Evolutionary conservation across 1,140 invertebrate genomes (phyloP).

Genomic region (Araneus ventricosus): DNA sequence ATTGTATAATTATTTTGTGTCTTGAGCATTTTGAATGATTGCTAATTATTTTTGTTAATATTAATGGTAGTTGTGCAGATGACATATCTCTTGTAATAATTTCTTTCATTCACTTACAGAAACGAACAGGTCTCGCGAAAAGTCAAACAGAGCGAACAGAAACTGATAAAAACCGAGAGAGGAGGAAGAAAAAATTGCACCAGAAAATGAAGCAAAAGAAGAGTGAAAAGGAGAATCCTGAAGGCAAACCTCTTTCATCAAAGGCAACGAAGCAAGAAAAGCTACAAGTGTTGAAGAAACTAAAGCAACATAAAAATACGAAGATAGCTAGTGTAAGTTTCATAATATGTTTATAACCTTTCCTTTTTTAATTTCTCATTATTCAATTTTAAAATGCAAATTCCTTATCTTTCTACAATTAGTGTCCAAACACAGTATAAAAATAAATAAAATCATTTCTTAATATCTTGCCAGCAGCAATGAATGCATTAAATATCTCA

Average conservation of each 20-base stretch:
- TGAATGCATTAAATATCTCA: too few relatives aligned
- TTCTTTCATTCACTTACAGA: slow-evolving; percentile 76
- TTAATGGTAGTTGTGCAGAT: too few relatives aligned
- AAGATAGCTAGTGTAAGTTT: slow-evolving; percentile 80
- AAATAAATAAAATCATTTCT: too few relatives aligned
- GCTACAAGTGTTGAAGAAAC: slow-evolving; percentile 82
- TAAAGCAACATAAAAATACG: slow-evolving; percentile 85
- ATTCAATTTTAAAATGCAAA: too few relatives aligned
- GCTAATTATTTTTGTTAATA: too few relatives aligned
- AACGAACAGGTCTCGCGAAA: slow-evolving; percentile 88
- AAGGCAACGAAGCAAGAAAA: slow-evolving; percentile 83
- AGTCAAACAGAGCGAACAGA: slow-evolving; percentile 89
- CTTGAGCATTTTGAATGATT: too few relatives aligned
- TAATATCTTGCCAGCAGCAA: too few relatives aligned
- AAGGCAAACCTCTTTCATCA: slow-evolving; percentile 74
- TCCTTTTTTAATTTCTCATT: too few relatives aligned
- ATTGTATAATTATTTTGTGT: too few relatives aligned
- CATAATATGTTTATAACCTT: too few relatives aligned
- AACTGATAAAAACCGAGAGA: slow-evolving; percentile 94
- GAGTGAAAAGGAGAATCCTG: slow-evolving; percentile 50
- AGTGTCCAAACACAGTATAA: too few relatives aligned
- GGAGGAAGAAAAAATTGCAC: slow-evolving; percentile 91
- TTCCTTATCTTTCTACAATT: too few relatives aligned
- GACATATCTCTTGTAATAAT: not conserved
- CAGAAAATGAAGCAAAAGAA: slow-evolving; percentile 82